phyloP scores from a whole-genome alignment of 2,113 vertebrate species.

The Menura novaehollandiae region DNA sequence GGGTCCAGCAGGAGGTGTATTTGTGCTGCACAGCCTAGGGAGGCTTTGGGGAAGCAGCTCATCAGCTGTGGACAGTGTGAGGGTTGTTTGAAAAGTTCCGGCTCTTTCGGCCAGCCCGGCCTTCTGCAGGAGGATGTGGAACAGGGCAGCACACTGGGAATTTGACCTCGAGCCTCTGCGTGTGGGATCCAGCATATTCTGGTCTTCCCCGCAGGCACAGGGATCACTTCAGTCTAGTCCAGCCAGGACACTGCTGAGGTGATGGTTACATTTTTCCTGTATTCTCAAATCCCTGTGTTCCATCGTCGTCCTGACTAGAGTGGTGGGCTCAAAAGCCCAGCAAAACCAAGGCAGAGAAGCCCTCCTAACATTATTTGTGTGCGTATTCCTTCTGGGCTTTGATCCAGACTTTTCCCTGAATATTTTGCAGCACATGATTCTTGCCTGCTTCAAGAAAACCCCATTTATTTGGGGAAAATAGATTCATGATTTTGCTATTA shows the following conservation, averaged over 20 bases:
- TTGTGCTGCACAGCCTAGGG: background rate
- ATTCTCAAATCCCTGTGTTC: background rate
- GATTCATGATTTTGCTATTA: background rate
- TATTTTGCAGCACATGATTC: background rate
- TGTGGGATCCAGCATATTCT: background rate
- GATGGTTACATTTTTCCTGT: background rate
- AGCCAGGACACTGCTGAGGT: background rate
- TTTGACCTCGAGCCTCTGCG: background rate
- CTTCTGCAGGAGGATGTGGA: background rate
- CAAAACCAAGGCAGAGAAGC: background rate
- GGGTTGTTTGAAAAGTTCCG: background rate
- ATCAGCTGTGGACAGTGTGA: background rate
- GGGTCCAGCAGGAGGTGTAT: conserved; percentile 50
- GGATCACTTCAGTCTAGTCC: background rate
- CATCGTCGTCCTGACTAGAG: background rate
- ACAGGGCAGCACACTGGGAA: background rate
- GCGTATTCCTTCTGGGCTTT: background rate
- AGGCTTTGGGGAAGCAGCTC: background rate
- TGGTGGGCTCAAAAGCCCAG: background rate
- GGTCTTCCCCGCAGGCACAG: background rate
- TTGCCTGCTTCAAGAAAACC: background rate
- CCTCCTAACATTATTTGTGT: background rate
- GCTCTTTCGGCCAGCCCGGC: background rate
- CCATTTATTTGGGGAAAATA: background rate
- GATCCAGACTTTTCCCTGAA: background rate